Evolutionary conservation across 2,888 invertebrate species (phyloP).

Genomic region (Dorcus parallelipipedus): DNA sequence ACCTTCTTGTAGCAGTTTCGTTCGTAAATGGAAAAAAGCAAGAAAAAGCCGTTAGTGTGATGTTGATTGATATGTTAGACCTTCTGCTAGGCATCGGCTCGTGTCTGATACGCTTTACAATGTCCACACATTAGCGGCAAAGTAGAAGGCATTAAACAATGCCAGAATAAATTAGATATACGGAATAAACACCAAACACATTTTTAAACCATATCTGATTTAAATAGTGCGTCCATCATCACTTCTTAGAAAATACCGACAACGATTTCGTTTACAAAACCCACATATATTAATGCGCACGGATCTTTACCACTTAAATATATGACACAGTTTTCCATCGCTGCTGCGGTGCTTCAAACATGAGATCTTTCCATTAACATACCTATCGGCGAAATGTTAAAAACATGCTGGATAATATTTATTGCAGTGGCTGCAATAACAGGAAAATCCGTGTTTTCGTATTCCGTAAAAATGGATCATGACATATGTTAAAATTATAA

Average conservation of each 20-base stretch:
- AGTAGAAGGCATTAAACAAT: constrained; percentile 23
- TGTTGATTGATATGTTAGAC: constrained; percentile 10
- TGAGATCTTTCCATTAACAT: constrained; percentile 15
- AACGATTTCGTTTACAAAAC: constrained; percentile 13
- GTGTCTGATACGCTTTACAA: constrained; percentile 23
- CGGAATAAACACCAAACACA: constrained; percentile 27
- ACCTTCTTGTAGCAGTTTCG: too few relatives aligned
- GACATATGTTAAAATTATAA: constrained; percentile 41
- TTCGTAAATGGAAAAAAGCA: too few relatives aligned
- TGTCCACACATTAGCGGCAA: constrained; percentile 30
- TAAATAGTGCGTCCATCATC: constrained; percentile 23
- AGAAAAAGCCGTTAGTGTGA: not conserved
- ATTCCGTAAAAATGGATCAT: constrained; percentile 39
- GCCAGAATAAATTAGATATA: constrained; percentile 29
- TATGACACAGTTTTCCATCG: not conserved
- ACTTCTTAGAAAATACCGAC: constrained; percentile 6
- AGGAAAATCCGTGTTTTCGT: constrained; percentile 27
- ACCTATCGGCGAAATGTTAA: constrained; percentile 4
- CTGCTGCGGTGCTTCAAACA: not conserved
- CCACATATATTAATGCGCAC: constrained; percentile 13
- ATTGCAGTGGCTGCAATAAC: constrained; percentile 15
- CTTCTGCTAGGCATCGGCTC: constrained; percentile 14
- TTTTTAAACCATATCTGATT: constrained; percentile 28
- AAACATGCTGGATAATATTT: constrained; percentile 12
- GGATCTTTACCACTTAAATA: not conserved